These are phyloP conservation scores for Silurus aristotelis DNA, from an alignment of 2,797 vertebrate genomes.

Conservation along the genomic window DNA sequence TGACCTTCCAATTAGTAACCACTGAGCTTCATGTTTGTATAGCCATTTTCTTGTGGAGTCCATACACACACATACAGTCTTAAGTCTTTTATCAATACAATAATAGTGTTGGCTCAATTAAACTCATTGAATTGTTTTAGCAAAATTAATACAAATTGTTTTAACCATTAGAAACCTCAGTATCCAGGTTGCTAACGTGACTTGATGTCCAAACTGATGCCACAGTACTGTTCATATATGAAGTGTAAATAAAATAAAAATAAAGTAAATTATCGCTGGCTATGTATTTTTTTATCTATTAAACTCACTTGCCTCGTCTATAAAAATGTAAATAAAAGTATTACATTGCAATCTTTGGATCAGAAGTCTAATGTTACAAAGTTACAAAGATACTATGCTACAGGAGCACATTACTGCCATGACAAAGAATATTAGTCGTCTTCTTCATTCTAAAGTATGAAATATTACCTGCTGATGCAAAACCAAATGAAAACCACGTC, in stretches of 20 bases:
- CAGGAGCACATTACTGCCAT: neutral
- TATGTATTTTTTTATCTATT: neutral
- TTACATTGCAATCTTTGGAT: too few relatives aligned
- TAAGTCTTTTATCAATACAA: neutral
- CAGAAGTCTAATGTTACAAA: too few relatives aligned
- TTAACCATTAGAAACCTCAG: neutral
- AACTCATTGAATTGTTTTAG: neutral
- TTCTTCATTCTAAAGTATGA: neutral
- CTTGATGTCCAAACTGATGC: neutral
- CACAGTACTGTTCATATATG: neutral
- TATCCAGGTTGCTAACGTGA: neutral
- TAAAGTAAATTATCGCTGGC: too few relatives aligned
- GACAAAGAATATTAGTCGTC: neutral
- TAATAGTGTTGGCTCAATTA: neutral
- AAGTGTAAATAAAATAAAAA: neutral
- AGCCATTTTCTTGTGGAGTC: neutral
- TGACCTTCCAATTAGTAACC: too few relatives aligned
- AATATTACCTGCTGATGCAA: neutral
- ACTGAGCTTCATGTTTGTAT: neutral
- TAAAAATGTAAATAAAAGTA: neutral
- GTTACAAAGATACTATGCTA: neutral
- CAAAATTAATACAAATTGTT: neutral
- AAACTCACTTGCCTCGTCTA: neutral
- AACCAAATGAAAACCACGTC: neutral
- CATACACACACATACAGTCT: neutral